Conservation (phyloP, 2,113 vertebrate genomes). For the Chionodraco myersi region DNA sequence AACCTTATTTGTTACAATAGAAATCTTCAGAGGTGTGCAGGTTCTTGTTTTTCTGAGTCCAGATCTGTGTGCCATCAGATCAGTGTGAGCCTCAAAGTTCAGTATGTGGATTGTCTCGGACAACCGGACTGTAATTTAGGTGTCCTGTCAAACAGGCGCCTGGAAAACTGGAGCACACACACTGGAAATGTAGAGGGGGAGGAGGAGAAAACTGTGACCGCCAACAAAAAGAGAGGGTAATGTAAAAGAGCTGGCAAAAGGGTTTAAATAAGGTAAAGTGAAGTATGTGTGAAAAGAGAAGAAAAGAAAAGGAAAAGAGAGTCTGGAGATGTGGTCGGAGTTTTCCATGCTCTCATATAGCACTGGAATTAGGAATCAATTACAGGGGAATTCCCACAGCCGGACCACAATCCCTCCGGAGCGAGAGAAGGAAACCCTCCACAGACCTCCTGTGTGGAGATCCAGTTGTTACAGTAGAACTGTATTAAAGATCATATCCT, state of each 20-base stretch:
- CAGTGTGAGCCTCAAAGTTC: background rate
- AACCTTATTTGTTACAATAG: background rate
- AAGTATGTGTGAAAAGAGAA: constrained; percentile 55
- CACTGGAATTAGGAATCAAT: constrained; percentile 29
- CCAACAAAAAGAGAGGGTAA: constrained; percentile 30
- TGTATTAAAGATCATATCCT: background rate
- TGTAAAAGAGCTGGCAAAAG: constrained; percentile 32
- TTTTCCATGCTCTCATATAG: constrained; percentile 52
- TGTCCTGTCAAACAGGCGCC: constrained; percentile 21
- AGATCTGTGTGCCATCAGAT: background rate
- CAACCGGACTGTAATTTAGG: background rate
- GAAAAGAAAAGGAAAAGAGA: constrained; percentile 2
- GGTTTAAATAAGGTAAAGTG: constrained; percentile 34
- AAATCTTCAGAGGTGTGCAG: background rate
- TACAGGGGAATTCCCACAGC: constrained; percentile 15
- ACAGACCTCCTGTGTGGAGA: no score
- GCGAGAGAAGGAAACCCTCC: background rate
- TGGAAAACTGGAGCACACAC: constrained; percentile 54
- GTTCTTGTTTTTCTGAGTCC: background rate
- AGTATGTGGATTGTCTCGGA: constrained; percentile 14
- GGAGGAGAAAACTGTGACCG: background rate
- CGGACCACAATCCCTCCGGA: no score
- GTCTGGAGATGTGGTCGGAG: background rate
- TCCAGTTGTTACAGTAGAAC: background rate
- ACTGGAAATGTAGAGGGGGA: constrained; percentile 39